phyloP scores from a whole-genome alignment of 2,797 vertebrate genomes.

The Gila robusta region DNA sequence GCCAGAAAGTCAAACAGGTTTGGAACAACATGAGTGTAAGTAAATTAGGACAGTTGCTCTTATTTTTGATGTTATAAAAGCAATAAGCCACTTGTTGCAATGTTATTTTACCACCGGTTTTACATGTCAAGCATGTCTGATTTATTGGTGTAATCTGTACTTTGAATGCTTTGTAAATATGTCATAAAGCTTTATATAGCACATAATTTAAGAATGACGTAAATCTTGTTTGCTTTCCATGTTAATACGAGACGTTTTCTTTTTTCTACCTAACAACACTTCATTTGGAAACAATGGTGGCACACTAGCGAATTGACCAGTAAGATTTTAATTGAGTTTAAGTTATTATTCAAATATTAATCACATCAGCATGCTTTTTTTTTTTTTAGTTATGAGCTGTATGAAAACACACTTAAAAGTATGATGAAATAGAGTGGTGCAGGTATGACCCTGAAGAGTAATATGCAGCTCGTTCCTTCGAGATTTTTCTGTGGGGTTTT shows the following conservation, averaged over 20 bases:
- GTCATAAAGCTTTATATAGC: not conserved
- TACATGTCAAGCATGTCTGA: not conserved
- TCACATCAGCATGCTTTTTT: too few relatives aligned
- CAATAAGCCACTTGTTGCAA: not conserved
- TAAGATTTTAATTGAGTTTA: not conserved
- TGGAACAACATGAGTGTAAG: not conserved
- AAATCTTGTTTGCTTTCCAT: not conserved
- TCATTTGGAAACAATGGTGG: not conserved
- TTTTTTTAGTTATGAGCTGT: not conserved
- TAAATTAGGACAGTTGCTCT: not conserved
- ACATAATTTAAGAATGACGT: not conserved
- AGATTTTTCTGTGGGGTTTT: too few relatives aligned
- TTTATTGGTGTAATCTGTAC: not conserved
- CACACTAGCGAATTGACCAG: not conserved
- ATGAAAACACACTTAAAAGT: not conserved
- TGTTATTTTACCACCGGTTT: not conserved
- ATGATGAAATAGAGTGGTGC: not conserved
- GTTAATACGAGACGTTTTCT: not conserved
- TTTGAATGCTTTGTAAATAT: not conserved
- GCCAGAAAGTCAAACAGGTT: not conserved
- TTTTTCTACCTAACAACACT: not conserved
- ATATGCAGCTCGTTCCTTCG: too few relatives aligned
- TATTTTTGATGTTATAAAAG: not conserved
- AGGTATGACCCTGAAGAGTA: too few relatives aligned
- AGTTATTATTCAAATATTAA: too few relatives aligned